A percentile compares a stretch with the other conserved stretches of the same genome.
These are phyloP conservation scores for Tamandua tetradactyla DNA, from an alignment of 2,797 vertebrate genomes.

Conservation along the genomic window DNA sequence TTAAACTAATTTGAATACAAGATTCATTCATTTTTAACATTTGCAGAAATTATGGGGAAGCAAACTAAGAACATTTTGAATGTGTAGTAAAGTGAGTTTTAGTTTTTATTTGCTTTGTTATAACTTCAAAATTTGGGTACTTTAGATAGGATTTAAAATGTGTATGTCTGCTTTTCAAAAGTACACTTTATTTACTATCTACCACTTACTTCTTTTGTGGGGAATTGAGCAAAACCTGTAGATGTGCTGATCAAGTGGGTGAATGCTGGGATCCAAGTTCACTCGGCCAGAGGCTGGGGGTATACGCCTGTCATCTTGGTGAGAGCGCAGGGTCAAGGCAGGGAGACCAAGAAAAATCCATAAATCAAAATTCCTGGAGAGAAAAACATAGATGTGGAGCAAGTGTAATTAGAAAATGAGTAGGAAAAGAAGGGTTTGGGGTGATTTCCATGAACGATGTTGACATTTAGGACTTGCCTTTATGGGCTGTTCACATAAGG, in stretches of 20 bases:
- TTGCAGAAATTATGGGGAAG: constrained; percentile 54
- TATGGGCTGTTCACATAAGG: not conserved
- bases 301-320: not conserved
- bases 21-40: constrained; percentile 57
- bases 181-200: not conserved
- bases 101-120: constrained; percentile 30
- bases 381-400: not conserved
- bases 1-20: constrained; percentile 62
- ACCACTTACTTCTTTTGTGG: not conserved
- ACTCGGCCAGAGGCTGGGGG: not conserved
- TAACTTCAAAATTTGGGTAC: not conserved
- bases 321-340: not conserved
- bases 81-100: constrained; percentile 43
- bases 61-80: constrained; percentile 57
- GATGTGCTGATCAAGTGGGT: not conserved
- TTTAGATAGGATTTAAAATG: constrained; percentile 22
- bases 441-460: not conserved
- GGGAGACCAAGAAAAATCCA: not conserved
- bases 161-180: not conserved
- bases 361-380: not conserved
- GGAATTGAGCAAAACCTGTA: not conserved
- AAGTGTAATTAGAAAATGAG: not conserved
- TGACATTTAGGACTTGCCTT: not conserved
- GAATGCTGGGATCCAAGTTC: not conserved
- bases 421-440: too few species aligned